Evolutionary conservation across 1,140 invertebrate species (phyloP).

Genomic region (Caerostris darwini): DNA sequence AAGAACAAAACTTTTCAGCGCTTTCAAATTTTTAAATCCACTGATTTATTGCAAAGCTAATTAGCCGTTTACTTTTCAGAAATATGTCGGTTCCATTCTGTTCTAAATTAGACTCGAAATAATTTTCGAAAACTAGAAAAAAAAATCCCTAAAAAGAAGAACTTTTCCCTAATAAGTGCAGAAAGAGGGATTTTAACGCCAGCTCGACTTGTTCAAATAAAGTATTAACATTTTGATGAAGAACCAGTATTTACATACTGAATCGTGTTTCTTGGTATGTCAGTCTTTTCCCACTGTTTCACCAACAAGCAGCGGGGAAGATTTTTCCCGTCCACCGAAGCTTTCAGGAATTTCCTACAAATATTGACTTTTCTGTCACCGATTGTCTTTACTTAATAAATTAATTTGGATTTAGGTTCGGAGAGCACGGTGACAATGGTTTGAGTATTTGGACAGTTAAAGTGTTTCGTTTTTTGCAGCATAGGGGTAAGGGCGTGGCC

Average conservation of each 20-base stretch:
- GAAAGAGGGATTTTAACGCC: conserved; percentile 1
- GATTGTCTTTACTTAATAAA: conserved; percentile 65
- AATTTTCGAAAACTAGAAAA: background rate
- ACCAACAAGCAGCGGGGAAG: background rate
- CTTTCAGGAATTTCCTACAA: conserved; percentile 8
- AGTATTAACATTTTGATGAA: conserved; percentile 56
- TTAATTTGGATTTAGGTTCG: conserved; percentile 45
- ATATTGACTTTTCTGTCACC: conserved; percentile 66
- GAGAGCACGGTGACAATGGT: background rate
- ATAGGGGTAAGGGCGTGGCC: too few relatives aligned
- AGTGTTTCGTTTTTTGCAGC: background rate
- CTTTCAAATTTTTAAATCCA: background rate
- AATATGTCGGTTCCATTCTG: background rate
- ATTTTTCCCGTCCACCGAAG: conserved; percentile 3
- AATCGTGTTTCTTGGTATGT: conserved; percentile 14
- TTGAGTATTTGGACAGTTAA: conserved; percentile 21
- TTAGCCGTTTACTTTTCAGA: background rate
- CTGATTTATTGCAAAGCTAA: conserved; percentile 9
- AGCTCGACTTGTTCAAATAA: conserved; percentile 38
- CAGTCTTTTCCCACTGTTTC: background rate
- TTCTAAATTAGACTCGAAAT: background rate
- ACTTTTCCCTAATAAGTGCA: background rate
- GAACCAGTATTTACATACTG: conserved; percentile 4
- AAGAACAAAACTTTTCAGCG: too few relatives aligned
- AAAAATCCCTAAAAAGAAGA: background rate